Evolutionary conservation across 2,113 vertebrate genomes (phyloP).

Genomic region (Dolichotis patagonum): DNA sequence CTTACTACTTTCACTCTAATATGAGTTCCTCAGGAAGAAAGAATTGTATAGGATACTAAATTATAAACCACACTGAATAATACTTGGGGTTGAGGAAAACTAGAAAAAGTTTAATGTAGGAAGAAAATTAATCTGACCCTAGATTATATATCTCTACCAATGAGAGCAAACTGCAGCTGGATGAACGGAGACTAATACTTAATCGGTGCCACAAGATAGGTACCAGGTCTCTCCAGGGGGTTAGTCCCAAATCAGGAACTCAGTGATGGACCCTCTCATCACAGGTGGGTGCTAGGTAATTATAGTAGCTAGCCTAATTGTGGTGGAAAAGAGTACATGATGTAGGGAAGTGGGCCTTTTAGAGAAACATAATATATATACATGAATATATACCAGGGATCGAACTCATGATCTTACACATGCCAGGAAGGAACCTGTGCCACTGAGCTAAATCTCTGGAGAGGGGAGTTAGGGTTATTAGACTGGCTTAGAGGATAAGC

Average conservation of each 20-base stretch:
- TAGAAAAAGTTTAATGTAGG: background rate
- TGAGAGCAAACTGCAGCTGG: background rate
- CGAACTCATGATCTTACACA: no score
- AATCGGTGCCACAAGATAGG: background rate
- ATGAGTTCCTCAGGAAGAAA: background rate
- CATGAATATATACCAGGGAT: no score
- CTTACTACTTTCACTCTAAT: background rate
- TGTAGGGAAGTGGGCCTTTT: background rate
- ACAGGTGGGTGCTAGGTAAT: background rate
- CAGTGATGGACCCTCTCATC: background rate
- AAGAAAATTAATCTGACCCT: background rate
- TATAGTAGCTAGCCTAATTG: background rate
- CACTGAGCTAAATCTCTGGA: no score
- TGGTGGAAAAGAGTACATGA: background rate
- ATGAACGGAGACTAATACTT: background rate
- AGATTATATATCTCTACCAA: background rate
- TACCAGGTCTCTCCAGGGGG: background rate
- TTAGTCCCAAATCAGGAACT: background rate
- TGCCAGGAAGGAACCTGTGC: no score
- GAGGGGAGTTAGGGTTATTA: background rate
- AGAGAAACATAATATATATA: background rate
- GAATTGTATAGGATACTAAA: background rate
- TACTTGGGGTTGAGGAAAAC: background rate
- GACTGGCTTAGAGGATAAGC: background rate
- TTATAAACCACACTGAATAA: background rate